phyloP scores from a whole-genome alignment of 2,113 vertebrate genomes.

The Alexandromys fortis region DNA sequence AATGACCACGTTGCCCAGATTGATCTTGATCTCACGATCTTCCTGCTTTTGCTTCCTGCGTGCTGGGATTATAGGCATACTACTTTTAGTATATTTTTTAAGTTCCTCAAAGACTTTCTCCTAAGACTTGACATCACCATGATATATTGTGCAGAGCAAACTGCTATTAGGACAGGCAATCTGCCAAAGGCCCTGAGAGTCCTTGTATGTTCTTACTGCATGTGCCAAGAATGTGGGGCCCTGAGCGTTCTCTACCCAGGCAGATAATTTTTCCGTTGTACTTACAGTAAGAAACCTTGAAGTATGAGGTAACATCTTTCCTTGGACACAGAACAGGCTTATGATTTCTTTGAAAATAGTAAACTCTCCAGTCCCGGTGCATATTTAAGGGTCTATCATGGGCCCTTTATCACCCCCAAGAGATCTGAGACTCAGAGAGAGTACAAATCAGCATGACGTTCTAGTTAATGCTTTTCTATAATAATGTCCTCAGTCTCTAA shows the following conservation, averaged over 20 bases:
- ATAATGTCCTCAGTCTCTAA: not conserved
- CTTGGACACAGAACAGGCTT: slow-evolving; percentile 3
- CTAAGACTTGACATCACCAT: not conserved
- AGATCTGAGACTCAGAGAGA: not conserved
- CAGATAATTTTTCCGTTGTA: slow-evolving; percentile 43
- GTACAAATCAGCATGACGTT: slow-evolving; percentile 9
- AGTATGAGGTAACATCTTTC: not conserved
- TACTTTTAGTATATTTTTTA: not conserved
- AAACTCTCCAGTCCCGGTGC: not conserved
- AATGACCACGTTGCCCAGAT: not conserved
- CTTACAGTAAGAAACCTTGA: slow-evolving; percentile 31
- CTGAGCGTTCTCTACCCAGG: not conserved
- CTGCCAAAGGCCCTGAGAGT: not conserved
- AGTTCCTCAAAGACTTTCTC: slow-evolving; percentile 45
- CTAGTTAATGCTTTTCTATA: not conserved
- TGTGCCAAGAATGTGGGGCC: not conserved
- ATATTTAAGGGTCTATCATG: not conserved
- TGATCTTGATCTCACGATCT: not conserved
- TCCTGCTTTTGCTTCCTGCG: not conserved
- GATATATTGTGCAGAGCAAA: slow-evolving; percentile 54
- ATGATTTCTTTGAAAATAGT: slow-evolving; percentile 43
- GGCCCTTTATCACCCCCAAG: not conserved
- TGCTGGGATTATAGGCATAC: not conserved
- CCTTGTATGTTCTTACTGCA: slow-evolving; percentile 10
- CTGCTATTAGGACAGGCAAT: slow-evolving; percentile 13